A percentile compares a stretch with the other conserved stretches of the same genome.
These are phyloP conservation scores for Xestia ashworthii DNA, from an alignment of 2,888 invertebrate genomes.

Conservation along the genomic window DNA sequence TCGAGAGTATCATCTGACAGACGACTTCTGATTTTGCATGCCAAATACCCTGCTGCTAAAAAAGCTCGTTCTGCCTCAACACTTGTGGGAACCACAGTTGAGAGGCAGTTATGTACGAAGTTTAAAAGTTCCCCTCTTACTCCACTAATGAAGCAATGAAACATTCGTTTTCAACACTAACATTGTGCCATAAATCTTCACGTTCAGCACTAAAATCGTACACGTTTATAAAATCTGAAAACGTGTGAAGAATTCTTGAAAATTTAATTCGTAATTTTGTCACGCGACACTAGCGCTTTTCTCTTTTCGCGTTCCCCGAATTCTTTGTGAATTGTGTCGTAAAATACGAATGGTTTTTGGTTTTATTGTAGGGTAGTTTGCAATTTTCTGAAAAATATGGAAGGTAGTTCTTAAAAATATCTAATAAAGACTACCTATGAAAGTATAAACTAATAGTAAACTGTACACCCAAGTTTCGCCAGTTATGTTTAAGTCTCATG, in stretches of 20 bases:
- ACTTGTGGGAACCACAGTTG: constrained; percentile 51
- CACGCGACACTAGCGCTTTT: constrained; percentile 41
- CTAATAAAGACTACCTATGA: neutral
- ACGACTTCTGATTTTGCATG: constrained; percentile 50
- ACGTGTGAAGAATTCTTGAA: constrained; percentile 44
- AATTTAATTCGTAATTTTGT: constrained; percentile 36
- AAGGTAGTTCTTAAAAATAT: neutral
- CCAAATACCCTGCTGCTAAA: constrained; percentile 53
- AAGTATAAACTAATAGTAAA: too few relatives aligned
- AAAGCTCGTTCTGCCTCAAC: constrained; percentile 58
- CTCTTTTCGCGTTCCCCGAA: constrained; percentile 22
- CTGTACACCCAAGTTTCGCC: too few relatives aligned
- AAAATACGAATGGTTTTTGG: constrained; percentile 29
- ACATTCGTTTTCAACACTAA: constrained; percentile 20
- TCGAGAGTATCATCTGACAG: constrained; percentile 45
- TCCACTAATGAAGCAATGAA: constrained; percentile 11
- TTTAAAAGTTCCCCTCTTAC: constrained; percentile 42
- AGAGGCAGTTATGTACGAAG: constrained; percentile 45
- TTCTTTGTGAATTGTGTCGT: constrained; percentile 24
- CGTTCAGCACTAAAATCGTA: constrained; percentile 29
- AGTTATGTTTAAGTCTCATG: too few relatives aligned
- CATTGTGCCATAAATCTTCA: constrained; percentile 38
- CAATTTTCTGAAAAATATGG: neutral
- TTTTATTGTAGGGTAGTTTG: constrained; percentile 12
- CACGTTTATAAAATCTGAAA: constrained; percentile 39